Evolutionary conservation across 2,113 vertebrate species (phyloP).

Genomic region (Halcyon malimbica): DNA sequence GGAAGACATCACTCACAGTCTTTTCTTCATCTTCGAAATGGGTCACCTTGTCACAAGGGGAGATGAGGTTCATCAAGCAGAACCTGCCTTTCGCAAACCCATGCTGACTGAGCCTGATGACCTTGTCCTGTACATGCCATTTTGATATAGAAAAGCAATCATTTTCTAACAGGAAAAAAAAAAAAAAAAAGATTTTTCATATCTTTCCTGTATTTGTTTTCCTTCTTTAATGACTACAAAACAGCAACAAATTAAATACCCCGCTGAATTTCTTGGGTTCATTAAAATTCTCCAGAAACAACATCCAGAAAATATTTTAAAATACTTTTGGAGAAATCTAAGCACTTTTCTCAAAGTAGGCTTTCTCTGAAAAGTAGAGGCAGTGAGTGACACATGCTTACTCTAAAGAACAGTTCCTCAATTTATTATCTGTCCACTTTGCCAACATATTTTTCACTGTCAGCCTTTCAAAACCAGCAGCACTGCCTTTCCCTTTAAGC

Average conservation of each 20-base stretch:
- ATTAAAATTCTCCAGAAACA: not conserved
- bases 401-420: not conserved
- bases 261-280: not conserved
- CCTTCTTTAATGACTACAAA: not conserved
- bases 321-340: not conserved
- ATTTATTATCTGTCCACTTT: not conserved
- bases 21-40: not conserved
- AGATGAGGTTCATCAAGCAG: not conserved
- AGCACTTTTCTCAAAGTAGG: not conserved
- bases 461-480: slow-evolving; percentile 23
- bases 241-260: not conserved
- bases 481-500: not conserved
- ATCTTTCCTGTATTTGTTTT: not conserved
- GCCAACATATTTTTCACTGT: not conserved
- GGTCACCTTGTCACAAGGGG: not conserved
- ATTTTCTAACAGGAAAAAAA: not conserved
- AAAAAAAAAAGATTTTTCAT: not conserved
- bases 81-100: not conserved
- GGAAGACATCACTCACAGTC: not conserved
- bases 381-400: not conserved
- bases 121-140: not conserved
- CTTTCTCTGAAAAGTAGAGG: not conserved
- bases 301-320: not conserved
- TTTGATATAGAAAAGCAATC: not conserved
- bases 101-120: not conserved